Conservation (phyloP, 30 jellyfish, hydroid and myxozoan species). For the Hydra vulgaris region DNA sequence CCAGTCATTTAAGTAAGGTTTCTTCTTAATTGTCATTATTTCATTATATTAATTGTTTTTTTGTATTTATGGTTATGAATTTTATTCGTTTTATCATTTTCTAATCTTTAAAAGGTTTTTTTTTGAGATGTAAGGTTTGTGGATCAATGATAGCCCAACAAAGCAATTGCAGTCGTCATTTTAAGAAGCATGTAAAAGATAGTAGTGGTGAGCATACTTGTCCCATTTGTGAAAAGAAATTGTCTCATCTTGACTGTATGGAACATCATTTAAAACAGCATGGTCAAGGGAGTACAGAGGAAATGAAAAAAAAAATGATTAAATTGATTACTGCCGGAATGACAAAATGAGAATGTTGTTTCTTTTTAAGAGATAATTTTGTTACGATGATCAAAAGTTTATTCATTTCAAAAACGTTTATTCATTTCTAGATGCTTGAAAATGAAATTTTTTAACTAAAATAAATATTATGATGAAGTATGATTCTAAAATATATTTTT, state of each 20-base stretch:
- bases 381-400: too few species aligned
- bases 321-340: slow-evolving; percentile 27
- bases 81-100: not conserved
- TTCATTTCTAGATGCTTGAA: too few species aligned
- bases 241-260: slow-evolving; percentile 17
- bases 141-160: slow-evolving; percentile 20
- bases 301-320: slow-evolving; percentile 21
- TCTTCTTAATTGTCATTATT: not conserved
- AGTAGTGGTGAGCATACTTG: slow-evolving; percentile 32
- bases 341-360: not conserved
- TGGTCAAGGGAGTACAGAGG: slow-evolving; percentile 31
- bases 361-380: not conserved
- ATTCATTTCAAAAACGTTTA: too few species aligned
- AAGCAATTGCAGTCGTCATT: slow-evolving; percentile 28
- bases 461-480: too few species aligned
- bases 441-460: too few species aligned
- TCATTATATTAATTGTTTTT: not conserved
- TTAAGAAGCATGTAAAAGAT: slow-evolving; percentile 13
- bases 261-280: slow-evolving; percentile 34
- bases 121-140: slow-evolving; percentile 24
- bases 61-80: not conserved
- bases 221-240: slow-evolving; percentile 32
- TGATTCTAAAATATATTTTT: too few species aligned
- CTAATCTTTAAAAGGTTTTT: not conserved
- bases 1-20: slow-evolving; percentile 23